A percentile compares a stretch with the other conserved stretches of the same genome.
phyloP scores from a whole-genome alignment of 2,797 vertebrate species.

The Vultur gryphus region DNA sequence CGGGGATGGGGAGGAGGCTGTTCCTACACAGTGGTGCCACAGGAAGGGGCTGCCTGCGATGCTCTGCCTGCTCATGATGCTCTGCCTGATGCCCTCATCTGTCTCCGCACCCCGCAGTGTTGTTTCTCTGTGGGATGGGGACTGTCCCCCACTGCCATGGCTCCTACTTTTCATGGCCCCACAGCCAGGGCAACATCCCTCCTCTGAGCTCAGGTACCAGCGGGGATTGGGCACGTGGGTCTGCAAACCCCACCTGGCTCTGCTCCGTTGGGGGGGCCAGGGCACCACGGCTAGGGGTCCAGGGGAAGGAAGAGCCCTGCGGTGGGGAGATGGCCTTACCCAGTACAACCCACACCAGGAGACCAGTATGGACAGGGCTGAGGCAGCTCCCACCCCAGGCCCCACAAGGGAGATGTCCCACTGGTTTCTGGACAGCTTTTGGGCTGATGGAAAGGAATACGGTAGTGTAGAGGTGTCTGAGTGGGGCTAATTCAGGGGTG shows the following conservation, averaged over 20 bases:
- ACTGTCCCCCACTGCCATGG: neutral
- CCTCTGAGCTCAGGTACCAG: neutral
- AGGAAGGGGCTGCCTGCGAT: neutral
- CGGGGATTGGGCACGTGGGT: fast-evolving
- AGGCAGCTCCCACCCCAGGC: neutral
- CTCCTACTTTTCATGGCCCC: neutral
- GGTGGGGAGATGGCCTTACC: neutral
- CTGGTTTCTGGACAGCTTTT: neutral
- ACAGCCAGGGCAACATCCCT: neutral
- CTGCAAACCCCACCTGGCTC: neutral
- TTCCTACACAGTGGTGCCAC: fast-evolving
- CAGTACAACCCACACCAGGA: neutral
- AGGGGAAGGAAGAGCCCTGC: neutral
- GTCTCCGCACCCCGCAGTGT: fast-evolving
- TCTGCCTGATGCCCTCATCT: neutral
- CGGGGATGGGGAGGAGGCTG: neutral
- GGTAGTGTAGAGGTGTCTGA: neutral
- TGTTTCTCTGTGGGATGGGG: neutral
- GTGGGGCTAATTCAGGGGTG: neutral
- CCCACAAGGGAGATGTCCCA: neutral
- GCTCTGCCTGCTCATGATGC: neutral
- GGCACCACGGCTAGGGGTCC: fast-evolving
- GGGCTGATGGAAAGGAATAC: neutral
- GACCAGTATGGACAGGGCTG: neutral
- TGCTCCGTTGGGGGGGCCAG: neutral